Evolutionary conservation across 1,140 invertebrate species (phyloP).

Genomic region (Saxidomus purpurata): DNA sequence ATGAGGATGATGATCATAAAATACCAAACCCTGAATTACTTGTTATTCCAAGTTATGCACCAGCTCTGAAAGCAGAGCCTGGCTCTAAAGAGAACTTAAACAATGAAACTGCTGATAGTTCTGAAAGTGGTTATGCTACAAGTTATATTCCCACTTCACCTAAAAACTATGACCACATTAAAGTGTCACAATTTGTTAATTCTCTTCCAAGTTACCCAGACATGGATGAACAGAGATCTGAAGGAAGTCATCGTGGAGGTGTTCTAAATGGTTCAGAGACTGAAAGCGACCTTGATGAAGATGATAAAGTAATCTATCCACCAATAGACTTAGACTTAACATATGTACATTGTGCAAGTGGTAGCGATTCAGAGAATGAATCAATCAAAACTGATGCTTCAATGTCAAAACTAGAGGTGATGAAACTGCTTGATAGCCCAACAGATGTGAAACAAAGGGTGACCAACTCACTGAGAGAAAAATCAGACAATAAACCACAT

Average conservation of each 20-base stretch:
- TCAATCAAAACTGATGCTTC: constrained; percentile 36
- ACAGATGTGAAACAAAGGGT: constrained; percentile 47
- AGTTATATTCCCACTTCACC: constrained; percentile 50
- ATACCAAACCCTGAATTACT: constrained; percentile 20
- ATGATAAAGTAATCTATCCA: not conserved
- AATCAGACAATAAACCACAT: not conserved
- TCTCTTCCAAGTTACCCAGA: constrained; percentile 60
- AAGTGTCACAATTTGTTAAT: constrained; percentile 61
- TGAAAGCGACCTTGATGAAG: constrained; percentile 17
- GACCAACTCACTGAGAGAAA: constrained; percentile 17
- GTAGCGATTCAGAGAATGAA: constrained; percentile 56
- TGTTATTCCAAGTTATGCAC: constrained; percentile 22
- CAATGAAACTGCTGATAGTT: constrained; percentile 48
- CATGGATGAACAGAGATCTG: constrained; percentile 52
- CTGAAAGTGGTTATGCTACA: constrained; percentile 61
- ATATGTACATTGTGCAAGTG: constrained; percentile 48
- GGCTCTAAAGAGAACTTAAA: not conserved
- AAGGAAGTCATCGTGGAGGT: constrained; percentile 15
- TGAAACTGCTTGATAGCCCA: constrained; percentile 63
- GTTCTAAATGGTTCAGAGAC: constrained; percentile 56
- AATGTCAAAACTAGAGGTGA: constrained; percentile 50
- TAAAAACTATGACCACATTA: constrained; percentile 48
- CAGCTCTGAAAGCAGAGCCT: constrained; percentile 23
- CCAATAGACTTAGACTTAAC: constrained; percentile 13
- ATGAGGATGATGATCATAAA: no score